These are phyloP conservation scores for Colostygia pectinataria DNA, from an alignment of 2,888 invertebrate genomes.

Conservation along the genomic window DNA sequence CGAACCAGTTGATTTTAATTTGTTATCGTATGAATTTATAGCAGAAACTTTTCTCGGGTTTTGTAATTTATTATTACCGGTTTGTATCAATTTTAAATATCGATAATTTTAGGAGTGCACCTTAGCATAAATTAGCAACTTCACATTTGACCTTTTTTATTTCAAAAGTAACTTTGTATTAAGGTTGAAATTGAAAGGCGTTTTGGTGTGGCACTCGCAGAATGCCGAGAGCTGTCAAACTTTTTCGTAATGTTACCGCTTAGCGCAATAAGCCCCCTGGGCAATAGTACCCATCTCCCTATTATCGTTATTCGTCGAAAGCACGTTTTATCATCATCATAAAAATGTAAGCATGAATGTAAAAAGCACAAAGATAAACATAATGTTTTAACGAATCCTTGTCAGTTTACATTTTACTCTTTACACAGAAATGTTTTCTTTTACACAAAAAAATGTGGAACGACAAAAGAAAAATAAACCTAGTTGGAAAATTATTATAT, in stretches of 20 bases:
- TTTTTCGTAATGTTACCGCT: too few relatives aligned
- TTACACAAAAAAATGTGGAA: background rate
- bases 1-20: slow-evolving; percentile 29
- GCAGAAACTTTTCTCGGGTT: slow-evolving; percentile 13
- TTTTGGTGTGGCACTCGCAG: too few relatives aligned
- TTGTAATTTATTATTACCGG: slow-evolving; percentile 8
- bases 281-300: too few relatives aligned
- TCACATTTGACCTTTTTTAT: too few relatives aligned
- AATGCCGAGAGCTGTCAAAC: too few relatives aligned
- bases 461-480: too few relatives aligned
- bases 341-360: slow-evolving; percentile 10
- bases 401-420: slow-evolving; percentile 16
- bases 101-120: too few relatives aligned
- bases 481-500: too few relatives aligned
- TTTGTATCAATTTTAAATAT: slow-evolving; percentile 5
- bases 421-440: slow-evolving; percentile 15
- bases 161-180: too few relatives aligned
- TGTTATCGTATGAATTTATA: slow-evolving; percentile 21
- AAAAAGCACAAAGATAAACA: slow-evolving; percentile 13
- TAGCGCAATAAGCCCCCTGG: too few relatives aligned
- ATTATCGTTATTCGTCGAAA: background rate
- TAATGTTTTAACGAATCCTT: slow-evolving; percentile 18
- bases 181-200: too few relatives aligned
- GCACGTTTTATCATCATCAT: slow-evolving; percentile 5
- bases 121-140: too few relatives aligned